A percentile compares a stretch with the other conserved stretches of the same genome.
Evolutionary conservation across 2,888 invertebrate species (phyloP).

Genomic region (Meandrusa payeni): DNA sequence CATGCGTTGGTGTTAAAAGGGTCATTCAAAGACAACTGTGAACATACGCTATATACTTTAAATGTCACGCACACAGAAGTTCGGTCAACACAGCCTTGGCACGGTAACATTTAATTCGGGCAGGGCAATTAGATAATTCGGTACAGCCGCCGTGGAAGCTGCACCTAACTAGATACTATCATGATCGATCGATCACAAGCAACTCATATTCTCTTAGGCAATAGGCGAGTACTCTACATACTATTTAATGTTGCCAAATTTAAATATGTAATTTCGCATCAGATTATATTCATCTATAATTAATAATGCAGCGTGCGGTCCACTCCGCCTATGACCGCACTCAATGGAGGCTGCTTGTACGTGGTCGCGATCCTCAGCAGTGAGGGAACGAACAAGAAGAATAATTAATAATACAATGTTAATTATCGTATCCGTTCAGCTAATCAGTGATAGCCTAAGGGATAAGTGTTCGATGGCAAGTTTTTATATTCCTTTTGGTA

Average conservation of each 20-base stretch:
- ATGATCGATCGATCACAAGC: conserved; percentile 43
- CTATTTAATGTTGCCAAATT: conserved; percentile 23
- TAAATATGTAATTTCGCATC: conserved; percentile 26
- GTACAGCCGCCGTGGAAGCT: conserved; percentile 47
- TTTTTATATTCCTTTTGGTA: too few relatives aligned
- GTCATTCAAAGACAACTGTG: background rate
- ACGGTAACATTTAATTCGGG: conserved; percentile 70
- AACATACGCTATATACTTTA: conserved; percentile 4
- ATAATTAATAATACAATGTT: too few relatives aligned
- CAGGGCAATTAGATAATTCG: conserved; percentile 61
- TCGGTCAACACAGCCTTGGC: conserved; percentile 64
- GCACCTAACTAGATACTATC: conserved; percentile 49
- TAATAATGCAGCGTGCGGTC: too few relatives aligned
- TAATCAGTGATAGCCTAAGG: too few relatives aligned
- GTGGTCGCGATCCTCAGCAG: too few relatives aligned
- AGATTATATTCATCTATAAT: too few relatives aligned
- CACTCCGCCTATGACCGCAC: too few relatives aligned
- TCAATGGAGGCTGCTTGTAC: too few relatives aligned
- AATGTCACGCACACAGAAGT: conserved; percentile 27
- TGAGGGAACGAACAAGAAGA: too few relatives aligned
- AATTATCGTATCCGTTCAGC: too few relatives aligned
- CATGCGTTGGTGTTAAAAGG: conserved; percentile 7
- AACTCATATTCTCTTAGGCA: conserved; percentile 22
- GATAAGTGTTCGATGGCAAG: too few relatives aligned
- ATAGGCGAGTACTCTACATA: conserved; percentile 3